A percentile compares a stretch with the other conserved stretches of the same genome.
Evolutionary conservation across 2,888 invertebrate species (phyloP).

Genomic region (Graphium colonna): DNA sequence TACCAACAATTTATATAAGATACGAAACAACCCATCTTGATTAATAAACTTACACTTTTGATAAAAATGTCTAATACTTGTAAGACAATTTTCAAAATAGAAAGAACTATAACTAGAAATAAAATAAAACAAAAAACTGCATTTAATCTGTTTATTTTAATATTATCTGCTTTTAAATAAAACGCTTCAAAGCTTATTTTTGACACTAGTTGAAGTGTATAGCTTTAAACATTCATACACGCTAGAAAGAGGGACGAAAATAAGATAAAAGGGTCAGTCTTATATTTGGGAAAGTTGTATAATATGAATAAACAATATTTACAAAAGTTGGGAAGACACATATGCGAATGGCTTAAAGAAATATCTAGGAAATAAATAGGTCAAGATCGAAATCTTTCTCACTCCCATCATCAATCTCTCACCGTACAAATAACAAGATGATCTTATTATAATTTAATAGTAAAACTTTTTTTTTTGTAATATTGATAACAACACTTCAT

Average conservation of each 20-base stretch:
- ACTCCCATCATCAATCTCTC: constrained; percentile 49
- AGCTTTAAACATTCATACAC: constrained; percentile 55
- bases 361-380: constrained; percentile 58
- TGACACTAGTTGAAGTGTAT: constrained; percentile 61
- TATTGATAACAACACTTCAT: constrained; percentile 76
- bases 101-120: too few relatives aligned
- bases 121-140: constrained; percentile 33
- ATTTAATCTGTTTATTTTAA: constrained; percentile 70
- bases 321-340: constrained; percentile 77
- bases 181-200: constrained; percentile 66
- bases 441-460: constrained; percentile 48
- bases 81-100: too few relatives aligned
- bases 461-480: constrained; percentile 39
- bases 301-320: constrained; percentile 71
- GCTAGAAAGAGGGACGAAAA: constrained; percentile 71
- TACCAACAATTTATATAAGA: too few relatives aligned
- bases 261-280: constrained; percentile 79
- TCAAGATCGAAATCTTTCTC: constrained; percentile 44
- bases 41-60: too few relatives aligned
- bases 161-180: constrained; percentile 67
- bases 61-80: too few relatives aligned
- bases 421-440: constrained; percentile 60
- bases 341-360: constrained; percentile 60
- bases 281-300: constrained; percentile 79
- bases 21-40: too few relatives aligned